A percentile compares a stretch with the other conserved stretches of the same genome.
Evolutionary conservation across 2,888 invertebrate species (phyloP).

Genomic region (Coleophora flavipennella): DNA sequence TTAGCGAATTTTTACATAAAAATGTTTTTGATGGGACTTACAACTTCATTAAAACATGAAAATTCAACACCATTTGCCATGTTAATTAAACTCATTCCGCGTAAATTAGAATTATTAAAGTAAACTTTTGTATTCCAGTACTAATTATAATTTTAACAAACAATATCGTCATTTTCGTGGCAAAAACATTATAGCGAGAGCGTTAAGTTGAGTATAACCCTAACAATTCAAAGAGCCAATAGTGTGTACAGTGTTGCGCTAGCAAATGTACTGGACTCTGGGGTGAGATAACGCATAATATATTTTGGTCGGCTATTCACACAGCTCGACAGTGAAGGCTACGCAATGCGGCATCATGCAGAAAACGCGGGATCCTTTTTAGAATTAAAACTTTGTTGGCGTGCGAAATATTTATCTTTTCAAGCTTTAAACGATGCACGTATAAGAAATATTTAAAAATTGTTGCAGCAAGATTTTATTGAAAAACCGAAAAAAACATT

Average conservation of each 20-base stretch:
- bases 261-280: constrained; percentile 36
- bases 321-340: constrained; percentile 26
- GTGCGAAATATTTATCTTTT: not conserved
- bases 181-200: not conserved
- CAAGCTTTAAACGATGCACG: not conserved
- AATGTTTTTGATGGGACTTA: no score
- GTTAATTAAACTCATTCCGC: no score
- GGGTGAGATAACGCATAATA: constrained; percentile 60
- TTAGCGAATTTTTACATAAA: no score
- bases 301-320: constrained; percentile 51
- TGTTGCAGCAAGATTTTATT: no score
- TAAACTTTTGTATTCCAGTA: no score
- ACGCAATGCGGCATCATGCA: constrained; percentile 51
- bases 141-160: no score
- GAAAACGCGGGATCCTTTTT: constrained; percentile 12
- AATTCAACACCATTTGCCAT: no score
- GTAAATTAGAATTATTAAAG: no score
- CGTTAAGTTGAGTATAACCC: constrained; percentile 9
- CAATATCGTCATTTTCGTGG: no score
- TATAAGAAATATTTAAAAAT: no score
- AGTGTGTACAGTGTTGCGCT: constrained; percentile 23
- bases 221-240: constrained; percentile 38
- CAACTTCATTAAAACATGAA: no score
- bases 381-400: constrained; percentile 15
- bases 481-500: no score